phyloP scores from a whole-genome alignment of 2,888 invertebrate genomes.

The Drosophila barbarae region DNA sequence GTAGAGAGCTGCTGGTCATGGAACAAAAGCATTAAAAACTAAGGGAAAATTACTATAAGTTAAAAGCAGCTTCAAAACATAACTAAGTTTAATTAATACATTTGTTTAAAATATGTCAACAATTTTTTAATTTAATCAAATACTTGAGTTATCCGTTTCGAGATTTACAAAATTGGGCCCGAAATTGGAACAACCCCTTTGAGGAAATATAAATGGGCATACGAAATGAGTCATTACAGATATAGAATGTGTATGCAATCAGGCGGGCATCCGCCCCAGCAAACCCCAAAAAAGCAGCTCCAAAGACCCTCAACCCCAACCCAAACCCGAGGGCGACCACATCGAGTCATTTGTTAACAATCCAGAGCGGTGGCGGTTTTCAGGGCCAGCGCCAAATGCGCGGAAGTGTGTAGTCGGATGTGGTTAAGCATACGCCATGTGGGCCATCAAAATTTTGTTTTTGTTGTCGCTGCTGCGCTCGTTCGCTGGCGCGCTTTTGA shows the following conservation, averaged over 20 bases:
- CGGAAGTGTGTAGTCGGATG: slow-evolving; percentile 75
- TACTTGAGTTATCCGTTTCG: not conserved
- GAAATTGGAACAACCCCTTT: not conserved
- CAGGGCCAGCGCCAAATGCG: slow-evolving; percentile 68
- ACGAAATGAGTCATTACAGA: slow-evolving; percentile 74
- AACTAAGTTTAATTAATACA: too few species aligned
- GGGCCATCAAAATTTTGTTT: slow-evolving; percentile 65
- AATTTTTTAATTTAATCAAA: not conserved
- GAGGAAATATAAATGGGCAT: slow-evolving; percentile 56
- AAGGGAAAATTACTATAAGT: not conserved
- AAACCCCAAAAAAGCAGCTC: slow-evolving; percentile 15
- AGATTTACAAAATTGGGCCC: not conserved
- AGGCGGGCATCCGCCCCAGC: slow-evolving; percentile 32
- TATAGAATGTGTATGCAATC: slow-evolving; percentile 60
- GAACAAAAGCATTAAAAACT: not conserved
- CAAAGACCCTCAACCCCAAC: not conserved
- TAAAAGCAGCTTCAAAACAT: too few species aligned
- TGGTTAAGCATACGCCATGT: slow-evolving; percentile 75
- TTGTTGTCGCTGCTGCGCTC: slow-evolving; percentile 26
- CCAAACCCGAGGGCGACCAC: slow-evolving; percentile 48
- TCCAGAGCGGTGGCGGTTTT: slow-evolving; percentile 68
- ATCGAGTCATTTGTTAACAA: slow-evolving; percentile 75
- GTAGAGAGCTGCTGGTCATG: not conserved
- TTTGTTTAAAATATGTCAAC: not conserved
- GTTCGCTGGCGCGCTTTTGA: slow-evolving; percentile 23